A percentile compares a stretch with the other conserved stretches of the same genome.
phyloP scores from a whole-genome alignment of 2,888 invertebrate species.

The Actias luna region DNA sequence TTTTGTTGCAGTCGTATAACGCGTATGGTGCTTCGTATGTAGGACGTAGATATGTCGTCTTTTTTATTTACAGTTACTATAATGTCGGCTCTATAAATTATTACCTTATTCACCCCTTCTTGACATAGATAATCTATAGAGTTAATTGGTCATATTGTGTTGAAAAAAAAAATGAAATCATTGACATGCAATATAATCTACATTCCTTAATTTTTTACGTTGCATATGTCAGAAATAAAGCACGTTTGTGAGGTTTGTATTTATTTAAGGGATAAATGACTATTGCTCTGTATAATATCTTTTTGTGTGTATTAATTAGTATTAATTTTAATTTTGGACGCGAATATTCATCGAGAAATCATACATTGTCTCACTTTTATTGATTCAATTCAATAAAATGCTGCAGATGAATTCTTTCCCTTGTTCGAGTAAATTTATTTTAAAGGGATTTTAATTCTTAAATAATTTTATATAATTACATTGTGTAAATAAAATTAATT shows the following conservation, averaged over 20 bases:
- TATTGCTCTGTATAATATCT: constrained; percentile 1
- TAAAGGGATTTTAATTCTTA: background rate
- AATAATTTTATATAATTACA: constrained; percentile 26
- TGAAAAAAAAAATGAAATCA: too few species aligned
- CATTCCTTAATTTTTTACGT: background rate
- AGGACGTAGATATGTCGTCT: constrained; percentile 41
- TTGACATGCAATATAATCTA: too few species aligned
- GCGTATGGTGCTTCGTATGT: constrained; percentile 71
- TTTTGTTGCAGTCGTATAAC: constrained; percentile 65
- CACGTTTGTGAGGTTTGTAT: background rate
- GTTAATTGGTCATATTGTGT: background rate
- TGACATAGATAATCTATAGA: background rate
- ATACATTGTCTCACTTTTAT: constrained; percentile 49
- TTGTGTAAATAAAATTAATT: constrained; percentile 69
- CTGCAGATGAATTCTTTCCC: constrained; percentile 31
- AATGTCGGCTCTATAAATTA: background rate
- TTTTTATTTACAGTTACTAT: constrained; percentile 33
- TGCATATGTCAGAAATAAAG: background rate
- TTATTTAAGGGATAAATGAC: background rate
- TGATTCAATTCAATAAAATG: constrained; percentile 49
- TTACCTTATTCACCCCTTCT: background rate
- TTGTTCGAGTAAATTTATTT: background rate
- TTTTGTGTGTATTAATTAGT: constrained; percentile 49
- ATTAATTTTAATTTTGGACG: constrained; percentile 31
- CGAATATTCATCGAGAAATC: constrained; percentile 44